Percentiles rank a stretch among this genome's conserved stretches.
Conservation (phyloP, 2,797 vertebrate species). For the Pipistrellus kuhlii region DNA sequence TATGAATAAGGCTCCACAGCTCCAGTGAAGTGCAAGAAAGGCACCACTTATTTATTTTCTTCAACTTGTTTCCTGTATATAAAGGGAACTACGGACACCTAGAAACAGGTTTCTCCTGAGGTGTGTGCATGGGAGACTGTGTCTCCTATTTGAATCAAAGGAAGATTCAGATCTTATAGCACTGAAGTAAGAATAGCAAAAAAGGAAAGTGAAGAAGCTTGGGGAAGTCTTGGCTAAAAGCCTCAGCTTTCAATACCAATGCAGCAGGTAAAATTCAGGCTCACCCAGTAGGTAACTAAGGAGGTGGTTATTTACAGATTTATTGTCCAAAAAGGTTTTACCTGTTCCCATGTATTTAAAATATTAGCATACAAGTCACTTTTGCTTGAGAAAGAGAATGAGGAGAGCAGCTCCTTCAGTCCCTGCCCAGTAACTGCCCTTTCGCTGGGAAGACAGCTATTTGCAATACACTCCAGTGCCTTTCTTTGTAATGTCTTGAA, state of each 20-base stretch:
- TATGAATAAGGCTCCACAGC: slow-evolving; percentile 29
- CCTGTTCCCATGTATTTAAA: neutral
- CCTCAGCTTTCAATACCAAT: neutral
- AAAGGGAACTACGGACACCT: slow-evolving; percentile 67
- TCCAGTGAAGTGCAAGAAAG: slow-evolving; percentile 55
- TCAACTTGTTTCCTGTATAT: slow-evolving; percentile 60
- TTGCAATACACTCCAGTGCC: neutral
- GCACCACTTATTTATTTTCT: slow-evolving; percentile 41
- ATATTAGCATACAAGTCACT: neutral
- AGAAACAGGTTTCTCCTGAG: slow-evolving; percentile 37
- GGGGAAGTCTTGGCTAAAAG: slow-evolving; percentile 29
- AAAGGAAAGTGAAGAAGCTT: slow-evolving; percentile 55
- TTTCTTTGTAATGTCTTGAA: neutral
- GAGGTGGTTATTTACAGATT: neutral
- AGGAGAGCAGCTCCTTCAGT: neutral
- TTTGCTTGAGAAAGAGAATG: neutral
- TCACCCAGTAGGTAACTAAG: neutral
- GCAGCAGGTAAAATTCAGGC: neutral
- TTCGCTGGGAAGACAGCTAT: neutral
- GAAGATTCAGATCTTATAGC: slow-evolving; percentile 40
- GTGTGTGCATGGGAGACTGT: slow-evolving; percentile 7
- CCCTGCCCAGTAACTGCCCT: neutral
- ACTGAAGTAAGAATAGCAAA: slow-evolving; percentile 43
- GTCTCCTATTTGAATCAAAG: slow-evolving; percentile 47
- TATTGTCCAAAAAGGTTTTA: neutral